phyloP scores from a whole-genome alignment of 2,113 vertebrate species.

The Ellobius talpinus region DNA sequence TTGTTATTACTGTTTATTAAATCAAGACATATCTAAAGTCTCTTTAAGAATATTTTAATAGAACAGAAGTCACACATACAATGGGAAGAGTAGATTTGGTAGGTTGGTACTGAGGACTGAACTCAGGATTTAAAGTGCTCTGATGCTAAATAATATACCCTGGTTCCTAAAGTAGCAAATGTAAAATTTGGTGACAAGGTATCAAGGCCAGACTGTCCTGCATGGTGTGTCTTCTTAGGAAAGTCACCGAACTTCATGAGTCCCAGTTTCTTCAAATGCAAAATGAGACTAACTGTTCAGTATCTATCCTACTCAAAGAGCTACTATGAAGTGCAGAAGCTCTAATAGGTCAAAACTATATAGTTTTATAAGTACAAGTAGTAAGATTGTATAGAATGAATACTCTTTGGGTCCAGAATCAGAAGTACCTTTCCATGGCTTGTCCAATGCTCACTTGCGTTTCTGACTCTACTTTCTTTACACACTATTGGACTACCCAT shows the following conservation, averaged over 20 bases:
- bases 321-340: neutral
- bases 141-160: neutral
- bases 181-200: neutral
- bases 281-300: slow-evolving; percentile 2
- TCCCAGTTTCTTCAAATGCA: neutral
- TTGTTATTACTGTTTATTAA: slow-evolving; percentile 17
- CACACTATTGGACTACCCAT: neutral
- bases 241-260: slow-evolving; percentile 33
- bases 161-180: neutral
- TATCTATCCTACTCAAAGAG: slow-evolving; percentile 16
- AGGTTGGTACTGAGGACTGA: neutral
- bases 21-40: slow-evolving; percentile 16
- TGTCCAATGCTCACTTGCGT: slow-evolving; percentile 43
- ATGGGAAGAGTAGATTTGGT: neutral
- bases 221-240: neutral
- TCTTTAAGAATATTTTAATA: slow-evolving; percentile 12
- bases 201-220: neutral
- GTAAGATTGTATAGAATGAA: neutral
- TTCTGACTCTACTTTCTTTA: neutral
- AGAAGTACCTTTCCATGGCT: slow-evolving; percentile 28
- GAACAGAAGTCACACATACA: neutral
- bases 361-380: neutral
- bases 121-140: neutral
- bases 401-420: neutral
- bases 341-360: neutral